These are phyloP conservation scores for Madoqua kirkii DNA, from an alignment of 2,113 vertebrate genomes.

Conservation along the genomic window DNA sequence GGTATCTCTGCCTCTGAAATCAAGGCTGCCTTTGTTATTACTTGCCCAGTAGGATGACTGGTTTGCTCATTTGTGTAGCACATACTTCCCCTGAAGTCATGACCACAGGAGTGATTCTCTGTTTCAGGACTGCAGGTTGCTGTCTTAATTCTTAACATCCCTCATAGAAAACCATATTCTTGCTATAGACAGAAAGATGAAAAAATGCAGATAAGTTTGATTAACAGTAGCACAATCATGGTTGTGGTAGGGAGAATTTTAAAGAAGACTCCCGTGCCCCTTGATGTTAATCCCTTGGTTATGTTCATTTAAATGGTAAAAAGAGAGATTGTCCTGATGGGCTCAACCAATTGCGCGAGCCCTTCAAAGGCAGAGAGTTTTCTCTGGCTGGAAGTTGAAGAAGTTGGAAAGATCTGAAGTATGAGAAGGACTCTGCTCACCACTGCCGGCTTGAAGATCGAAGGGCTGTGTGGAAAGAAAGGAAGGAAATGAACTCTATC, in stretches of 20 bases:
- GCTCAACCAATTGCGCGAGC: background rate
- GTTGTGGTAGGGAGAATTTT: background rate
- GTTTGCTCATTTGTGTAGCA: slow-evolving; percentile 12
- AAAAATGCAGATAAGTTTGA: background rate
- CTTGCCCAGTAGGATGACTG: background rate
- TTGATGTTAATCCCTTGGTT: background rate
- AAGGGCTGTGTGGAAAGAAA: background rate
- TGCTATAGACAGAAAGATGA: background rate
- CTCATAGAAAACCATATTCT: background rate
- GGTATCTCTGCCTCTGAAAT: slow-evolving; percentile 17
- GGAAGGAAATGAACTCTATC: background rate
- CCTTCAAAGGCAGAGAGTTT: background rate
- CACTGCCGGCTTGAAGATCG: background rate
- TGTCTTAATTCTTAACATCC: background rate
- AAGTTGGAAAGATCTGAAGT: background rate
- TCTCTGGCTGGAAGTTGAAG: background rate
- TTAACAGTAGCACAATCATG: background rate
- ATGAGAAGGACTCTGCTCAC: background rate
- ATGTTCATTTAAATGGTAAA: background rate
- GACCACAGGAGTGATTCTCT: background rate
- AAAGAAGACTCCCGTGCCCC: background rate
- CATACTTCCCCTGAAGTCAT: slow-evolving; percentile 5
- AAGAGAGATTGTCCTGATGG: background rate
- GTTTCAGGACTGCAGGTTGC: background rate
- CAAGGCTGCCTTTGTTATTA: background rate